Base-by-base conservation (phyloP, 2,113 vertebrate genomes). In the Nasalis larvatus region DNA sequence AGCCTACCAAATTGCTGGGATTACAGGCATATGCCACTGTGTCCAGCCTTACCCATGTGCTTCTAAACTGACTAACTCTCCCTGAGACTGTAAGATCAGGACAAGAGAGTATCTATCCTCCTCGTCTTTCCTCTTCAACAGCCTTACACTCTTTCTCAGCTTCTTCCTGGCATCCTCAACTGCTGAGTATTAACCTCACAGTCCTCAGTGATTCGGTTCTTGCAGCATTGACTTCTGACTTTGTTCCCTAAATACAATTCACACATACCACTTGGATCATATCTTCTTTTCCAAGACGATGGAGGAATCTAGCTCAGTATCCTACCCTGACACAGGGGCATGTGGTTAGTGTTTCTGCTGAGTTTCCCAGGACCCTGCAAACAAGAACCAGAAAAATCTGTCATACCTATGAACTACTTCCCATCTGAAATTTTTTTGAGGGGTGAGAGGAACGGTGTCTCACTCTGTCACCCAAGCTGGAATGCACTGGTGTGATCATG, bases 21-120 rank as follows among this genome's bases (percentile, higher is more conserved):
- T 68, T 68, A 68, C 7, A 68, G 32, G 66, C 32, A 8, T 68
- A 32, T 32, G 66, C 32, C 66, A 68, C 32, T 2, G 7, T 68
- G 30, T 32, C 6, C 3, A 3, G 66, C 6, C 45, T 82, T 35
- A 49, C 42, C 8, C 1, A 21, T 83, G 3, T 80, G 27, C 81
- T 85, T 97, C 95, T 73, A 91, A 93, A 93, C 49, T 77, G 32
- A n/a, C n/a, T 80, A 77, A 84, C 37, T 82, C 27, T 95, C 77
- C 32, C 52, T 88, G 35, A 91, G 52, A 20, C 37, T 20, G 18
- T 69, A 97, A 90, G 49, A 84, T 85, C 30, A 90, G 45, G 14
- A 30, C 42, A 83, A 77, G 40, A 88, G 27, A 89, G 27, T 8
- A 32, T 14, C 32, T 45, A 92, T 85, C 52, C 25, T 71, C 37